phyloP scores from a whole-genome alignment of 2,113 vertebrate species.

The Lycaon pictus region DNA sequence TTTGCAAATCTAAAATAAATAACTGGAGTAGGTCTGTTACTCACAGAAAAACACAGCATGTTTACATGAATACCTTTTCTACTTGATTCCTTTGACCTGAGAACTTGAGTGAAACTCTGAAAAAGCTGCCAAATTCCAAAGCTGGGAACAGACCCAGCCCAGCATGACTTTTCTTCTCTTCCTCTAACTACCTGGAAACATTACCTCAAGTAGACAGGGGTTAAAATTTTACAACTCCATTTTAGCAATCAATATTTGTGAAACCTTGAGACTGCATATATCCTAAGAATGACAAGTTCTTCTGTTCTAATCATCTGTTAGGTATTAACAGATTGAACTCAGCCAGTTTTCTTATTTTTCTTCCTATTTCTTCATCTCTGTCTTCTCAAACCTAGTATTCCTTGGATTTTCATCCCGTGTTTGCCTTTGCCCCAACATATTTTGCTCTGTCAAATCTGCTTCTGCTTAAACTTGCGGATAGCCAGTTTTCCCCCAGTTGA shows the following conservation, averaged over 20 bases:
- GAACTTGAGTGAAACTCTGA: constrained; percentile 77
- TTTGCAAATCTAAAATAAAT: constrained; percentile 83
- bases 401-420: background rate
- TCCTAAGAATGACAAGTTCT: background rate
- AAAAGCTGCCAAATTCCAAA: constrained; percentile 76
- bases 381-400: background rate
- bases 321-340: background rate
- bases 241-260: constrained; percentile 53
- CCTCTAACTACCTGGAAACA: constrained; percentile 63
- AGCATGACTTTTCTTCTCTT: constrained; percentile 42
- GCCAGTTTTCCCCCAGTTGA: background rate
- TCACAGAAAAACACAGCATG: constrained; percentile 68
- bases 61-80: constrained; percentile 77
- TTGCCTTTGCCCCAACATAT: constrained; percentile 11
- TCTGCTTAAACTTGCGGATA: background rate
- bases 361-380: background rate
- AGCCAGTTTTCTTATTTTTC: background rate
- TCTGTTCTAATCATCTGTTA: constrained; percentile 3
- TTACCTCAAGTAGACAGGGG: constrained; percentile 52
- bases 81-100: constrained; percentile 78
- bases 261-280: background rate
- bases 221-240: constrained; percentile 62
- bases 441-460: background rate
- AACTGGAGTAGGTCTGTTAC: constrained; percentile 72
- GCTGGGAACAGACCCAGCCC: constrained; percentile 73